Base-by-base conservation (phyloP, 1,140 invertebrate genomes). In the Trypoxylus dichotomus region DNA sequence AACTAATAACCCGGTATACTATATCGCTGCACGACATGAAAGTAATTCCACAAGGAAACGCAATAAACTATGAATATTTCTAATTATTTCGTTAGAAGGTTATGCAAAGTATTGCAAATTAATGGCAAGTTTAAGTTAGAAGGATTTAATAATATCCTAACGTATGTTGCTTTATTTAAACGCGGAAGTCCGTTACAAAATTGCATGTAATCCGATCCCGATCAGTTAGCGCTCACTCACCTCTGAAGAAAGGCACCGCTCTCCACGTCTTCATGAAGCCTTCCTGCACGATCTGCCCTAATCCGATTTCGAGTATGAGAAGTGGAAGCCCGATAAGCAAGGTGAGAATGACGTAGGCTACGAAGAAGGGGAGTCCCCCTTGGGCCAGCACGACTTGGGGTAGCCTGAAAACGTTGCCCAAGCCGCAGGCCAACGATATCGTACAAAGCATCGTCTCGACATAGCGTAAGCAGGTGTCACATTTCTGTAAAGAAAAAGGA, bases 191-290 rank as follows among this genome's bases (percentile, higher is more conserved):
- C 47, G 7, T n/a, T 0, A 6, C 7, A 54, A 54, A 37, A 37
- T 21, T 58, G 21, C 47, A 13, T 68, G 27, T 68, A 27, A 68
- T 1, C 25, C 24, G 60, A 27, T 68, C 24, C 60, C 21, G 2
- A 24, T 68, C 27, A 27, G 60, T 3, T 27, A 68, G 11, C 19
- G 27, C 60, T 37, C 41, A 79, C 47, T 81, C 82, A 94, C 94
- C 94, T 91, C 91, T 93, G 82, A 95, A 93, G 29, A 95, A 88
- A 1, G 94, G 94, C 41, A 94, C 93, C 77, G 94, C 93, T 79
- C 91, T 89, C 93, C 94, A 96, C 63, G 93, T 89, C 15, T 93
- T 93, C 47, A 93, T 91, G 19, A 93, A 90, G 68, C 94, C 94
- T 84, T 91, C 90, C 82, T 93, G 92, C 47, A 92, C 92, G 80